Conservation (phyloP, 2,113 vertebrate genomes). For the Tapirus terrestris region DNA sequence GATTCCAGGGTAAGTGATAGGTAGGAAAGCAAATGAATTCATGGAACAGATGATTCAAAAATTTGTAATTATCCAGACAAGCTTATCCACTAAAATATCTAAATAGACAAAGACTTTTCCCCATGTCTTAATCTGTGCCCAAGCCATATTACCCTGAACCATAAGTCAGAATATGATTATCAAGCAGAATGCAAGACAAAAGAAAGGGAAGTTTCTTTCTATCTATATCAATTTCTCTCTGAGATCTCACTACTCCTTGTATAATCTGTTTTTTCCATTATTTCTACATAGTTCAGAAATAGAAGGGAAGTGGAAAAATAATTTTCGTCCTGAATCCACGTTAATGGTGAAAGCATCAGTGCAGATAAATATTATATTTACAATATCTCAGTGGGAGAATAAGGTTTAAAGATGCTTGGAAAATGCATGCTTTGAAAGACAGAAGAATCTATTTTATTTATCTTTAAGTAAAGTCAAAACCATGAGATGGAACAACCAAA, state of each 20-base stretch:
- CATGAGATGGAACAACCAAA: background rate
- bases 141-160: background rate
- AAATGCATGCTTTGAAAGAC: background rate
- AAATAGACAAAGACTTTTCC: background rate
- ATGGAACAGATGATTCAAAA: background rate
- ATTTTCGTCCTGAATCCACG: background rate
- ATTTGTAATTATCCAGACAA: background rate
- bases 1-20: background rate
- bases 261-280: background rate
- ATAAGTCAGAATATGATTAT: background rate
- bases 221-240: background rate
- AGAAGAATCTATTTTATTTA: background rate
- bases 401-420: background rate
- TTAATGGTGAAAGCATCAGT: background rate
- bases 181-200: background rate
- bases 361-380: background rate
- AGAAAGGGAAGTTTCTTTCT: background rate
- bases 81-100: background rate
- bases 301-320: background rate
- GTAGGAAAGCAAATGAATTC: background rate
- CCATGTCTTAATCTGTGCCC: background rate
- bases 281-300: background rate
- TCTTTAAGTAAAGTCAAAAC: background rate
- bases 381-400: background rate
- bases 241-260: background rate